Evolutionary conservation across 2,888 invertebrate species (phyloP).

Genomic region (Boloria euphrosyne): DNA sequence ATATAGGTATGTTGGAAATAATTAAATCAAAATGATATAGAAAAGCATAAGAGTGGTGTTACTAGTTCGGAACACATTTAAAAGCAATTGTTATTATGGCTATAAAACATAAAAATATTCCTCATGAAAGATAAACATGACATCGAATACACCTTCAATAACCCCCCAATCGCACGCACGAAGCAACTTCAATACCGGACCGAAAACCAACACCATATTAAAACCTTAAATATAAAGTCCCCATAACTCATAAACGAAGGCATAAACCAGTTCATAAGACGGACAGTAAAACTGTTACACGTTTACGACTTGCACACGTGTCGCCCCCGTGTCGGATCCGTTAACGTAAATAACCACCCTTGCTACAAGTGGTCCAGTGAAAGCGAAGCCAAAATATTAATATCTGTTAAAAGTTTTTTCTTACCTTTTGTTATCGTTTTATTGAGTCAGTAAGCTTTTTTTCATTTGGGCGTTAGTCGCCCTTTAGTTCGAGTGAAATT

Average conservation of each 20-base stretch:
- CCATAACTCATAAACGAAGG: constrained; percentile 25
- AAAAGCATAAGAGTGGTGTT: too few relatives aligned
- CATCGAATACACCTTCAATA: neutral
- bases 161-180: neutral
- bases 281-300: constrained; percentile 18
- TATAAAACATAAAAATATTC: too few relatives aligned
- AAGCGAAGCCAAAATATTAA: neutral
- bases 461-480: too few relatives aligned
- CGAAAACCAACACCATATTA: constrained; percentile 1
- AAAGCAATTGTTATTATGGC: too few relatives aligned
- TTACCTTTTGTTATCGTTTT: too few relatives aligned
- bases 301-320: constrained; percentile 32
- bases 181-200: neutral
- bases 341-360: constrained; percentile 20
- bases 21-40: too few relatives aligned
- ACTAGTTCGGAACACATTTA: too few relatives aligned
- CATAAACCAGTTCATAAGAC: constrained; percentile 25
- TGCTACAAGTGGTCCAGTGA: neutral
- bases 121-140: neutral
- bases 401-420: neutral
- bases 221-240: constrained; percentile 21
- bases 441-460: too few relatives aligned
- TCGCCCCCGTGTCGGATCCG: constrained; percentile 23
- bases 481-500: too few relatives aligned
- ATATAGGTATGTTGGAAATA: too few relatives aligned